phyloP scores from a whole-genome alignment of 1,140 invertebrate species.

The Halesus radiatus region DNA sequence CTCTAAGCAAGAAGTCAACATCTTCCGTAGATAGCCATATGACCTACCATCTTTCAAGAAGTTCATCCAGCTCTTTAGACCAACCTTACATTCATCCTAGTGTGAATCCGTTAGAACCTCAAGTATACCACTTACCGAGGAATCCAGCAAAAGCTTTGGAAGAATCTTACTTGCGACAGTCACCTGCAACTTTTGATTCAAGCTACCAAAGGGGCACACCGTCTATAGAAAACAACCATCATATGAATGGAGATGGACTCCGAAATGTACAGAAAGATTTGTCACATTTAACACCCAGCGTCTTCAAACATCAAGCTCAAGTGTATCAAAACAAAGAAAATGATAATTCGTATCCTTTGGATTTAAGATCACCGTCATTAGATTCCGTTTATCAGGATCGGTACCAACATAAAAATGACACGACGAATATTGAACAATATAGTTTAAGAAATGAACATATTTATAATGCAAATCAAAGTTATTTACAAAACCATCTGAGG shows the following conservation, averaged over 20 bases:
- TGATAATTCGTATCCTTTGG: constrained; percentile 55
- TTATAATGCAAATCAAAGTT: constrained; percentile 45
- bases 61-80: constrained; percentile 58
- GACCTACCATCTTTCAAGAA: constrained; percentile 59
- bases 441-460: constrained; percentile 53
- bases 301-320: constrained; percentile 53
- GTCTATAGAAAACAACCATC: constrained; percentile 52
- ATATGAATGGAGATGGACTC: constrained; percentile 45
- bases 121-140: constrained; percentile 55
- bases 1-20: constrained; percentile 52
- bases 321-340: constrained; percentile 49
- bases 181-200: constrained; percentile 49
- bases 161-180: constrained; percentile 51
- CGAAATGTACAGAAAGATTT: constrained; percentile 49
- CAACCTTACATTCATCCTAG: constrained; percentile 61
- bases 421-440: constrained; percentile 54
- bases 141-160: constrained; percentile 55
- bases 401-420: constrained; percentile 56
- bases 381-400: constrained; percentile 62
- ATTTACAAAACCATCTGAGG: constrained; percentile 46
- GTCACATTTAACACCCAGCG: constrained; percentile 49
- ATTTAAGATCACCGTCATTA: constrained; percentile 61
- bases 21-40: constrained; percentile 54
- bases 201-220: constrained; percentile 51
- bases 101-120: constrained; percentile 63